Evolutionary conservation across 2,888 invertebrate genomes (phyloP), one percentile per base, ranked within the genome.

Genomic region (Chalcis sispes): DNA sequence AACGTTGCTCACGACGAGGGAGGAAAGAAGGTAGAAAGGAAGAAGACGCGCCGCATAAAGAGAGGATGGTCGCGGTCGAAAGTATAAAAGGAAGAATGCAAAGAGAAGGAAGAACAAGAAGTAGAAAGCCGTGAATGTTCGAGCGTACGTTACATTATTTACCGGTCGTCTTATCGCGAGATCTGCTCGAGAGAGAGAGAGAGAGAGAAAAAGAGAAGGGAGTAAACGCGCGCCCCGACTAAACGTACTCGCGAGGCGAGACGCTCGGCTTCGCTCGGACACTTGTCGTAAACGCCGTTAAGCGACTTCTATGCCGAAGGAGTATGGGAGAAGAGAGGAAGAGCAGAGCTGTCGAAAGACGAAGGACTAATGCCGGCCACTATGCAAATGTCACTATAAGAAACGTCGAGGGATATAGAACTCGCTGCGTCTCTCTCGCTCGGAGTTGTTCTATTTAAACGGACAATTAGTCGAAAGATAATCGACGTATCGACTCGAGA

Each of bases 121-220:
- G 42, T 67, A 67, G 61, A 74, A 67, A 69, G 59, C 74, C 52
- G 61, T 13, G 20, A 23, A 20, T 18, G 25, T 70, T 58, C 54
- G 36, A 58, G 62, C 72, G 36, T 36, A 36, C 10, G 67, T 72
- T 62, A 59, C 72, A 69, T 67, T 77, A 67, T 76, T 76, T 76
- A 71, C 54, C 61, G 54, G 72, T 56, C 61, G 27, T 42, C 65
- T 67, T 76, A 76, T 72, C 76, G 25, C 18, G 54, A 13, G 62
- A 70, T 75, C 75, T 75, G n/a, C 46, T 46, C n/a, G 58, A 20
- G 64, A 18, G 50, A 18, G 48, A 50, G 36, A 36, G 20, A 36
- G 20, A 36, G 25, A 25, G 48, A 27, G 36, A 36, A n/a, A n/a
- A n/a, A n/a, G n/a, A n/a, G n/a, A n/a, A n/a, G n/a, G n/a, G 50